Base-by-base conservation (phyloP, 2,113 vertebrate genomes). In the Rhinogobius similis region DNA sequence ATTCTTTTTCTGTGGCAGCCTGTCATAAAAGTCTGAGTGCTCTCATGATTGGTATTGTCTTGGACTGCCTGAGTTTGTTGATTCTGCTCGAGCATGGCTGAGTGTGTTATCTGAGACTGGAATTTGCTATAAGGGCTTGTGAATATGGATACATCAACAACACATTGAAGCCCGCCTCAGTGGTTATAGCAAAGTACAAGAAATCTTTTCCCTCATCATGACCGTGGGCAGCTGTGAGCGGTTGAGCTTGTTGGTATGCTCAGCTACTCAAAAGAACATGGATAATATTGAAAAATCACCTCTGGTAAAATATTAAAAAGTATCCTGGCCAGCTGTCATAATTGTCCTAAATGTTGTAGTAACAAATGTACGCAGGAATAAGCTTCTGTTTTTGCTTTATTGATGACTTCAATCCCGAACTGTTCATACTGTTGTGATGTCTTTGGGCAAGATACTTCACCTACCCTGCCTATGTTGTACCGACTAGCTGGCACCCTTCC, bases 131-230 rank as follows among this genome's bases (percentile, higher is more conserved):
- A 24, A 27, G 78, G 75, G 78, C 76, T 24, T 75, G 69, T 58
- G 50, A 52, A 74, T 74, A 48, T 72, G 27, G 61, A 69, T 72
- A 39, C 43, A 8, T 18, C 67, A 36, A 27, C 61, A 46, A 27
- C 24, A 68, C 64, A 77, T 70, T 74, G 72, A 81, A 72, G 65
- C 46, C 41, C 62, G 64, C 18, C 44, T 82, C 46, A 26, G 21
- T 68, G 63, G 73, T 68, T 72, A 65, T 68, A 65, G 61, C 8
- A 24, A 44, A 70, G 39, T 87, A 50, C n/a, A 50, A 50, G 20
- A 82, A 62, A 64, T 20, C 62, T 78, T 78, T 78, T 81, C 79
- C 80, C 74, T 27, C 14, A 82, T 75, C 75, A 81, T 29, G 24
- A 46, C 16, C n/a, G n/a, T n/a, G 16, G 18, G 32, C 32, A 8